Evolutionary conservation across 2,888 invertebrate species (phyloP).

Genomic region (Phortica magna): DNA sequence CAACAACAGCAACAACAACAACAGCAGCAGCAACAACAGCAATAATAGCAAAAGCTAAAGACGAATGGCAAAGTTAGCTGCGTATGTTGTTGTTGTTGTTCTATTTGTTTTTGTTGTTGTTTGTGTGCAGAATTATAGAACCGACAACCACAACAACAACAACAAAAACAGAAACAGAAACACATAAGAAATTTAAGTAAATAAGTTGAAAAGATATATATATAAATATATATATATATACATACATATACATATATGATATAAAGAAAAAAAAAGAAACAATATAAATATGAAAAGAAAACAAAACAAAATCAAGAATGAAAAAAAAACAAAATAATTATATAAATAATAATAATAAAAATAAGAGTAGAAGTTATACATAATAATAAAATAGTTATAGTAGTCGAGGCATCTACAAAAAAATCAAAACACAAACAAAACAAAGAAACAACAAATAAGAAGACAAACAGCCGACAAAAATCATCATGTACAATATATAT

Average conservation of each 20-base stretch:
- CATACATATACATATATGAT: slow-evolving; percentile 35
- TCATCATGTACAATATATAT: no score
- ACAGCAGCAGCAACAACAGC: background rate
- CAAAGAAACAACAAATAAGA: background rate
- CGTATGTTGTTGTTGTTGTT: background rate
- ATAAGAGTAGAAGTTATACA: background rate
- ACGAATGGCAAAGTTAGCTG: background rate
- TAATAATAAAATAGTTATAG: background rate
- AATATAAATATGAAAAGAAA: background rate
- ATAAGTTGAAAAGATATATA: slow-evolving; percentile 29
- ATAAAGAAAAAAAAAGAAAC: background rate
- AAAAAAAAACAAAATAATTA: background rate
- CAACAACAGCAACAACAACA: slow-evolving; percentile 35
- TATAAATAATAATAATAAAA: background rate
- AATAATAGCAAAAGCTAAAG: background rate
- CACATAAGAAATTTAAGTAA: background rate
- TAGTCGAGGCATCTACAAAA: background rate
- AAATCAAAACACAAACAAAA: no score
- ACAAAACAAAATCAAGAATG: background rate
- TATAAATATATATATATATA: slow-evolving; percentile 38
- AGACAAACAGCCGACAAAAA: background rate
- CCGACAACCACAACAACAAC: no score
- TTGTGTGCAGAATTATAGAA: no score
- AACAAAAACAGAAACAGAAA: background rate
- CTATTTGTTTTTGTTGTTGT: no score